These are phyloP conservation scores for Steromphala cineraria DNA, from an alignment of 2,888 invertebrate species.

Conservation along the genomic window DNA sequence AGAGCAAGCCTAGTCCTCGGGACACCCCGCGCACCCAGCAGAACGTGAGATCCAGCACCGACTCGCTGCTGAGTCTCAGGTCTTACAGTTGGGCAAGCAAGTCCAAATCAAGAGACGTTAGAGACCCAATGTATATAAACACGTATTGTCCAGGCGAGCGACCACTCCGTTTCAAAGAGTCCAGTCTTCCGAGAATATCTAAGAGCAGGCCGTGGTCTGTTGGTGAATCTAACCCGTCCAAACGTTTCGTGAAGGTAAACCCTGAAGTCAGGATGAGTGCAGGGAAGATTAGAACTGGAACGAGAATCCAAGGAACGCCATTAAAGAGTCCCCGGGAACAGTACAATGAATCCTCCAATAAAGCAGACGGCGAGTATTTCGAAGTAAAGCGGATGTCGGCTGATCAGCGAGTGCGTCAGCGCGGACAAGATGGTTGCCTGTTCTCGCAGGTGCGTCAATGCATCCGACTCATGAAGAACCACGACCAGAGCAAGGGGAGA, in stretches of 20 bases:
- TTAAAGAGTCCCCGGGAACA: not conserved
- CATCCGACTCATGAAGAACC: constrained; percentile 29
- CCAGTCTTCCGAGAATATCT: constrained; percentile 23
- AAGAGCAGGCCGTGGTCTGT: constrained; percentile 29
- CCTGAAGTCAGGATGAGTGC: not conserved
- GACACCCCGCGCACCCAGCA: not conserved
- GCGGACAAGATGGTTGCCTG: constrained; percentile 33
- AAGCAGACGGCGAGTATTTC: not conserved
- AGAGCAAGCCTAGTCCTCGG: not conserved
- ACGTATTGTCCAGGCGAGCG: constrained; percentile 36
- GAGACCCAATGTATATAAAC: constrained; percentile 37
- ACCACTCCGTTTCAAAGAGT: constrained; percentile 23
- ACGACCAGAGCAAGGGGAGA: not conserved
- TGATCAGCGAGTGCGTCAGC: constrained; percentile 28
- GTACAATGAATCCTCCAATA: not conserved
- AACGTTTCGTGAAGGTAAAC: constrained; percentile 4
- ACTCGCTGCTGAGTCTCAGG: not conserved
- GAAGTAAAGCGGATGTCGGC: constrained; percentile 10
- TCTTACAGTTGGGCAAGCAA: not conserved
- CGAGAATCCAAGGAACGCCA: not conserved
- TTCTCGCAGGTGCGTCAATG: constrained; percentile 36
- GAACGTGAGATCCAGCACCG: not conserved
- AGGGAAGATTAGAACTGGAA: not conserved
- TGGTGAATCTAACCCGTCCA: constrained; percentile 25
- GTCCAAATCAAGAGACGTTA: constrained; percentile 25